A percentile compares a stretch with the other conserved stretches of the same genome.
These are phyloP conservation scores for Cossypha caffra DNA, from an alignment of 2,797 vertebrate genomes.

Conservation along the genomic window DNA sequence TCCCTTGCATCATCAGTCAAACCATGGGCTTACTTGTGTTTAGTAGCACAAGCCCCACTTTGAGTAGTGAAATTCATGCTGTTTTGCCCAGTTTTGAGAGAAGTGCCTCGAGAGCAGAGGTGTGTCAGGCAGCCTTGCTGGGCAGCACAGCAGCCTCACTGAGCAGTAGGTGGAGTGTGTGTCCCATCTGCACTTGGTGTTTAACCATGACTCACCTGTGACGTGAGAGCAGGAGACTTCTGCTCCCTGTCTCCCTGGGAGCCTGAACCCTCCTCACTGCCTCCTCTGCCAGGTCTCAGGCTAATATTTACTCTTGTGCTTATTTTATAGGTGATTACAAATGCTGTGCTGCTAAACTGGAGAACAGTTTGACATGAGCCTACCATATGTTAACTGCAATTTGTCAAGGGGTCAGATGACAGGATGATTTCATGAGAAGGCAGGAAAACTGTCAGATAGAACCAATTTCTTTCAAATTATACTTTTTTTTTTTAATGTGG, in stretches of 20 bases:
- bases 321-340: neutral
- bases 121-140: accelerated
- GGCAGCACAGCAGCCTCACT: accelerated
- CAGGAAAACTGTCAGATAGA: neutral
- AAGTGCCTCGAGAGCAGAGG: neutral
- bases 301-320: neutral
- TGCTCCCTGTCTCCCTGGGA: neutral
- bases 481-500: neutral
- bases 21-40: neutral
- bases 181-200: neutral
- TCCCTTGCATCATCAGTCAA: neutral
- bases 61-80: neutral
- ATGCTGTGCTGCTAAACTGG: neutral
- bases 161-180: neutral
- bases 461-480: neutral
- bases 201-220: neutral
- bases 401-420: neutral
- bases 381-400: neutral
- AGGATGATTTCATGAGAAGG: neutral
- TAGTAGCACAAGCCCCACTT: neutral
- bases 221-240: neutral
- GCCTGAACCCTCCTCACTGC: neutral
- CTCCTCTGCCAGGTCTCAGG: neutral
- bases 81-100: neutral
- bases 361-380: neutral